These are phyloP conservation scores for Dipodomys ordii DNA, from an alignment of 2,113 vertebrate genomes.

Conservation along the genomic window DNA sequence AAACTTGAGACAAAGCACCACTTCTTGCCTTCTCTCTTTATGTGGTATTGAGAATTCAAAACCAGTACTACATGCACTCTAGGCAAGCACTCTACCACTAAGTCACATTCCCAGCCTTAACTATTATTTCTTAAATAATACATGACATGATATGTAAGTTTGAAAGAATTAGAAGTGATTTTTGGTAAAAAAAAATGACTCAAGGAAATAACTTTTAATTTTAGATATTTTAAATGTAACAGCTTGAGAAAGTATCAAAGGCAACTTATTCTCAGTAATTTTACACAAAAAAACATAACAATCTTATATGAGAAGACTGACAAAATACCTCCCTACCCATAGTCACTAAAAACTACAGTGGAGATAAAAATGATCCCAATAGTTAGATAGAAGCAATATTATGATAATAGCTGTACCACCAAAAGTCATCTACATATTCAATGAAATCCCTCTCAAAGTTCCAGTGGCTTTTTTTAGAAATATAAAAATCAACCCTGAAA, in stretches of 20 bases:
- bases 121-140: background rate
- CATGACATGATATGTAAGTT: background rate
- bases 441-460: no score
- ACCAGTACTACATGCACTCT: no score
- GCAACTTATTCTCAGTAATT: background rate
- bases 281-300: background rate
- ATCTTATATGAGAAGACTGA: background rate
- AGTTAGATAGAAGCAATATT: no score
- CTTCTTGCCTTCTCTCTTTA: no score
- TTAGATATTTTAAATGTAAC: background rate
- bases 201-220: background rate
- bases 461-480: no score
- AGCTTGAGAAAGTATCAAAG: background rate
- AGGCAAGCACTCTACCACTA: no score
- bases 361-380: background rate
- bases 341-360: accelerated
- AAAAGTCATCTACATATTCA: no score
- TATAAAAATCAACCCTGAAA: no score
- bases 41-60: no score
- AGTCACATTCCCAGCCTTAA: background rate
- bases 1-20: no score
- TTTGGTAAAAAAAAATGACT: background rate
- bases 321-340: background rate
- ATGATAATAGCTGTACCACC: no score
- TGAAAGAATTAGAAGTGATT: background rate